phyloP scores from a whole-genome alignment of 1,140 invertebrate species.

The Diplogasteroides magnus region DNA sequence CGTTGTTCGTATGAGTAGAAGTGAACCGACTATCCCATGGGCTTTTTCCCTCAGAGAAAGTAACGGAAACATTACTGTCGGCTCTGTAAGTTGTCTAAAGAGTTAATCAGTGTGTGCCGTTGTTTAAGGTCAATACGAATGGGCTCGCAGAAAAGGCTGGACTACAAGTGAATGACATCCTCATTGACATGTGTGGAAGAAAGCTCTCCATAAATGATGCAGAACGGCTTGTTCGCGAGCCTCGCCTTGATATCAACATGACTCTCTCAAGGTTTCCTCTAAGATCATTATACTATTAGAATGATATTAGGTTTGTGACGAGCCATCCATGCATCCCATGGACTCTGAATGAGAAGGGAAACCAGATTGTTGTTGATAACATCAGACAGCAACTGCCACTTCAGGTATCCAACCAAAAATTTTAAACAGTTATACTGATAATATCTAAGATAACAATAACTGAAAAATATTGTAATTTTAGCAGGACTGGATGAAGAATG shows the following conservation, averaged over 20 bases:
- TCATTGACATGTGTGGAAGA: not conserved
- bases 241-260: not conserved
- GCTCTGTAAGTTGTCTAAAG: conserved; percentile 8
- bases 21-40: conserved; percentile 30
- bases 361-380: conserved; percentile 31
- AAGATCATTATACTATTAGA: not conserved
- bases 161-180: not conserved
- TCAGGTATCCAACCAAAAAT: no score
- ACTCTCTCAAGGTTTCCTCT: not conserved
- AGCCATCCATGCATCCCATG: conserved; percentile 25
- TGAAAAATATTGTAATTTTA: no score
- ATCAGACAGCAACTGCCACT: no score
- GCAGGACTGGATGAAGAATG: no score
- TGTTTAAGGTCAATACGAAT: not conserved
- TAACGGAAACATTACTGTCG: conserved; percentile 25
- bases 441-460: no score
- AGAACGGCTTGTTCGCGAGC: not conserved
- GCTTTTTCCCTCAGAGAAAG: conserved; percentile 21
- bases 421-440: no score
- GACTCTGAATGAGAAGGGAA: conserved; percentile 34
- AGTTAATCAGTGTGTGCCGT: not conserved
- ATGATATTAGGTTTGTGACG: conserved; percentile 27
- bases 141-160: not conserved
- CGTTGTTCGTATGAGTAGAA: conserved; percentile 33
- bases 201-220: not conserved